Evolutionary conservation across 2,113 vertebrate species (phyloP), one percentile per base, ranked within the genome.

Genomic region (Alces alces): DNA sequence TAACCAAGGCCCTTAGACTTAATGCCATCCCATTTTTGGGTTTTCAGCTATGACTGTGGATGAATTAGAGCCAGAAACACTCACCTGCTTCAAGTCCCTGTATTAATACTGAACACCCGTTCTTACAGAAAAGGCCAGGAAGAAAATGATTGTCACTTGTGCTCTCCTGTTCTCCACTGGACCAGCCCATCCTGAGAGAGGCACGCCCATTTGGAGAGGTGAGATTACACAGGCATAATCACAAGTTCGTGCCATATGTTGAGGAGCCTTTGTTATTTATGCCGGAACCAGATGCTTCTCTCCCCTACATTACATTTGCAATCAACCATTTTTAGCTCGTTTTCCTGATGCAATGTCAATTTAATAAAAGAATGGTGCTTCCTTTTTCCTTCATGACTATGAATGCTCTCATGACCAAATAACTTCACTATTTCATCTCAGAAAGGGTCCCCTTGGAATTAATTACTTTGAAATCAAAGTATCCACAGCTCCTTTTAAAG

Each of bases 201-300:
- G 86, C 97, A 27, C 54, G 95, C 86, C 96, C 66, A 30, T 97
- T 98, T 86, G 94, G 98, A 96, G 96, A 97, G 85, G 84, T 98
- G 91, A 95, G 97, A 97, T 96, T 96, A 93, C 85, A 97, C 64
- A 97, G 47, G 93, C 96, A 93, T 76, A 52, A 96, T 96, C 39
- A 89, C 93, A 97, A 98, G 98, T 98, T 82, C 98, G 45, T 86
- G 97, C 93, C 97, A 89, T 98, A 94, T 97, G 97, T 70, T 97
- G 95, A 6, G 94, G 97, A 89, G 55, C 28, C 97, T 98, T 97
- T 93, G 54, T 98, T 98, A 90, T 95, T 98, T 98, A 85, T 30
- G 97, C 96, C 82, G 54, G 28, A 96, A 66, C 60, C 98, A 98
- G 97, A 96, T 98, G 91, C 97, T 98, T 98, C 97, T 97, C 58